Conservation (phyloP, 2,888 invertebrate genomes). For the Xylota segnis region DNA sequence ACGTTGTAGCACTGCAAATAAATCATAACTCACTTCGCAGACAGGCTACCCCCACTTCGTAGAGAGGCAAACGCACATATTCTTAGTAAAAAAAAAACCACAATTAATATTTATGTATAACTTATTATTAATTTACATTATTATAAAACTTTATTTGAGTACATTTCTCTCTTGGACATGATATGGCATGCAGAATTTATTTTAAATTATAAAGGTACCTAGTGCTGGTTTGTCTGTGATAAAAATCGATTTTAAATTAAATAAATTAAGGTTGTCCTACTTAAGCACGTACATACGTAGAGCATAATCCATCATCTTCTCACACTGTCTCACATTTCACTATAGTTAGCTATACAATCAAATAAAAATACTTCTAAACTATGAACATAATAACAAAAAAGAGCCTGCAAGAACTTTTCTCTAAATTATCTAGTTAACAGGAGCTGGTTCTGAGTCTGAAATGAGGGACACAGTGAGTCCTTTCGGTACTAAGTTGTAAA, state of each 20-base stretch:
- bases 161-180: slow-evolving; percentile 65
- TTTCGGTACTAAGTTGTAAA: slow-evolving; percentile 78
- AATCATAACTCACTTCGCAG: too few relatives aligned
- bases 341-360: slow-evolving; percentile 49
- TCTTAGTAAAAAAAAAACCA: not conserved
- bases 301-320: slow-evolving; percentile 25
- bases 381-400: slow-evolving; percentile 63
- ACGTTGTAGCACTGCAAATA: too few relatives aligned
- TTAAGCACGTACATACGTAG: slow-evolving; percentile 49
- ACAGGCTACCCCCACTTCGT: not conserved
- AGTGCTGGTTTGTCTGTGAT: slow-evolving; percentile 49
- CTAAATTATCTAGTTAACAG: slow-evolving; percentile 49
- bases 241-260: slow-evolving; percentile 46
- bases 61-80: too few relatives aligned
- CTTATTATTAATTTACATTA: slow-evolving; percentile 48
- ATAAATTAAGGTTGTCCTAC: slow-evolving; percentile 66
- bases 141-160: slow-evolving; percentile 68
- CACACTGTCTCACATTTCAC: slow-evolving; percentile 16
- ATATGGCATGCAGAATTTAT: slow-evolving; percentile 68
- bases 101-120: slow-evolving; percentile 11
- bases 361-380: slow-evolving; percentile 42
- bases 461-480: slow-evolving; percentile 80
- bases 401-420: slow-evolving; percentile 7
- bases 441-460: slow-evolving; percentile 31
- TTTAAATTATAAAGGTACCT: slow-evolving; percentile 71